Percentiles rank a stretch among this genome's conserved stretches.
Conservation (phyloP, 1,140 invertebrate genomes). For the Hirudo medicinalis region DNA sequence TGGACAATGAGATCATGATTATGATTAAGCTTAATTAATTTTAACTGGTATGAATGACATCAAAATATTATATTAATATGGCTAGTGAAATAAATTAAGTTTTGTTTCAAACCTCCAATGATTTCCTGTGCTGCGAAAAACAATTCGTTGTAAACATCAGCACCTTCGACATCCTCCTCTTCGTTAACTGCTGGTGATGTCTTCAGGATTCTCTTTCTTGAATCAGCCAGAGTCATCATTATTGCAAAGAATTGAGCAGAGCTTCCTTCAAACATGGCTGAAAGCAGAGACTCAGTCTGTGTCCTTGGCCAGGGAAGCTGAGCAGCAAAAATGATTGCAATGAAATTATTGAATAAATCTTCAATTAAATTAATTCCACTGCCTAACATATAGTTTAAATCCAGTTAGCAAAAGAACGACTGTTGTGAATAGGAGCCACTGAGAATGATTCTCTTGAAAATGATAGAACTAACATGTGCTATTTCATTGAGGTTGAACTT, state of each 20-base stretch:
- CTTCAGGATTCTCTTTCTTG: slow-evolving; percentile 23
- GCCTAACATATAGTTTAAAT: neutral
- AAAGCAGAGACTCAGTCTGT: slow-evolving; percentile 37
- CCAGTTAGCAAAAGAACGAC: neutral
- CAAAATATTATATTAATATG: too few relatives aligned
- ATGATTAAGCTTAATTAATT: too few relatives aligned
- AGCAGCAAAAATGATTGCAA: neutral
- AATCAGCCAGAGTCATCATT: slow-evolving; percentile 35
- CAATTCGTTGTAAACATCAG: slow-evolving; percentile 39
- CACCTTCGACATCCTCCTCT: slow-evolving; percentile 36
- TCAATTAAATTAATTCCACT: neutral
- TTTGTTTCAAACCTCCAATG: slow-evolving; percentile 28
- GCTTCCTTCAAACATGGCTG: slow-evolving; percentile 42
- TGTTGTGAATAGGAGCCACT: neutral
- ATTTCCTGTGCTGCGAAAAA: slow-evolving; percentile 41
- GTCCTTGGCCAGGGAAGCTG: slow-evolving; percentile 41
- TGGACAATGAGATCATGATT: too few relatives aligned
- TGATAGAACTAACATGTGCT: slow-evolving; percentile 28
- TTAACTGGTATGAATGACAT: too few relatives aligned
- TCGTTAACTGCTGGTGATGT: slow-evolving; percentile 36
- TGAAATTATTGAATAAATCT: neutral
- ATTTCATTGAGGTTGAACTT: slow-evolving; percentile 39
- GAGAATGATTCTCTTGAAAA: neutral
- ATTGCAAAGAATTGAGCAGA: slow-evolving; percentile 39
- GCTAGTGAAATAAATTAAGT: too few relatives aligned